Evolutionary conservation across 2,113 vertebrate genomes (phyloP).

Genomic region (cat (Felis catus)): DNA sequence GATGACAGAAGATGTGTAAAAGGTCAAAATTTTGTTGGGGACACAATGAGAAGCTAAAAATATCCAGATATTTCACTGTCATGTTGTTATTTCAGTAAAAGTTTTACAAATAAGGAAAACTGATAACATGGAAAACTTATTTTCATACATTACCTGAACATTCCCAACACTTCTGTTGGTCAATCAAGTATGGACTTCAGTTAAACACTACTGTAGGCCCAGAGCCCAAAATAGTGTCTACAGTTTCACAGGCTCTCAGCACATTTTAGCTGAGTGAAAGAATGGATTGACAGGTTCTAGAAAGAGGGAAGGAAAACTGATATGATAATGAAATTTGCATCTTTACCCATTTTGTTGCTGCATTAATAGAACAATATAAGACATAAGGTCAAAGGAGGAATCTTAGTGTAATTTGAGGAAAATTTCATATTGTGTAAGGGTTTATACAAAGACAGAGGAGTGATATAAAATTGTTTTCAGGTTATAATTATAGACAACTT

Average conservation of each 20-base stretch:
- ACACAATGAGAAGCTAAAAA: neutral
- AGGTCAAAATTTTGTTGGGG: neutral
- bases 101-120: neutral
- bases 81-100: neutral
- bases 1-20: neutral
- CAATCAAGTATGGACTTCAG: neutral
- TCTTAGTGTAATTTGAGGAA: neutral
- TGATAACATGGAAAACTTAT: neutral
- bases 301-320: neutral
- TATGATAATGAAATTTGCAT: neutral
- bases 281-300: neutral
- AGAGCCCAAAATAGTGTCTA: too few species aligned
- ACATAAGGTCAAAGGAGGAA: neutral
- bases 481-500: neutral
- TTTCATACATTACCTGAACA: neutral
- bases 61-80: neutral
- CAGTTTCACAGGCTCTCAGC: neutral
- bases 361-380: neutral
- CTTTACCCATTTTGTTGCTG: neutral
- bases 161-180: neutral
- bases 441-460: neutral
- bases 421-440: neutral
- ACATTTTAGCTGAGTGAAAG: neutral
- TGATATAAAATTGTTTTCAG: neutral
- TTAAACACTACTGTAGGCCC: neutral